Percentiles rank a stretch among this genome's conserved stretches.
These are phyloP conservation scores for Mesorhabditis sp. DNA, from an alignment of 2,888 invertebrate species.

Conservation along the genomic window DNA sequence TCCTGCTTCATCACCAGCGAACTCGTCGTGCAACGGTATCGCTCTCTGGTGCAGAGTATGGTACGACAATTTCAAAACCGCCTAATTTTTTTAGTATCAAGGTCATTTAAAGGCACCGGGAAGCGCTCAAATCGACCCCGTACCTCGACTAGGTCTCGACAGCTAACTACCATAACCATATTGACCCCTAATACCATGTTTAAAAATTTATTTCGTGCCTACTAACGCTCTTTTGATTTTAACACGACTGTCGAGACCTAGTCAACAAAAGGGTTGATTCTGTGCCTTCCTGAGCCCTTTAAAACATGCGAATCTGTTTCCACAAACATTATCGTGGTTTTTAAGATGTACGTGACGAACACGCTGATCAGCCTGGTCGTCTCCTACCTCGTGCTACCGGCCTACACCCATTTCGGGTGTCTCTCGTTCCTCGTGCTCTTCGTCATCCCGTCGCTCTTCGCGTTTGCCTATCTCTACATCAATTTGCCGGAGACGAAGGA, in stretches of 20 bases:
- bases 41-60: background rate
- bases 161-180: too few relatives aligned
- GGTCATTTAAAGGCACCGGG: too few relatives aligned
- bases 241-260: too few relatives aligned
- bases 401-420: conserved; percentile 4
- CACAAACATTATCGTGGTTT: background rate
- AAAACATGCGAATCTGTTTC: background rate
- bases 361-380: background rate
- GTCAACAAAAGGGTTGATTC: too few relatives aligned
- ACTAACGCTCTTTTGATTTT: too few relatives aligned
- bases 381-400: conserved; percentile 2
- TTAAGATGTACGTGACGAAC: background rate
- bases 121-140: too few relatives aligned
- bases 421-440: background rate
- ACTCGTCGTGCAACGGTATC: background rate
- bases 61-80: background rate
- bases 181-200: too few relatives aligned
- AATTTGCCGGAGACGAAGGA: conserved; percentile 6
- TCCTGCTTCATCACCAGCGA: background rate
- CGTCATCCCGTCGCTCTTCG: conserved; percentile 2
- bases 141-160: too few relatives aligned
- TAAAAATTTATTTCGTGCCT: too few relatives aligned
- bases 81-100: too few relatives aligned
- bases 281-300: too few relatives aligned
- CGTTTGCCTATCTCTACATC: background rate